phyloP scores from a whole-genome alignment of 1,140 invertebrate species.

The Drosophila kohkoa region DNA sequence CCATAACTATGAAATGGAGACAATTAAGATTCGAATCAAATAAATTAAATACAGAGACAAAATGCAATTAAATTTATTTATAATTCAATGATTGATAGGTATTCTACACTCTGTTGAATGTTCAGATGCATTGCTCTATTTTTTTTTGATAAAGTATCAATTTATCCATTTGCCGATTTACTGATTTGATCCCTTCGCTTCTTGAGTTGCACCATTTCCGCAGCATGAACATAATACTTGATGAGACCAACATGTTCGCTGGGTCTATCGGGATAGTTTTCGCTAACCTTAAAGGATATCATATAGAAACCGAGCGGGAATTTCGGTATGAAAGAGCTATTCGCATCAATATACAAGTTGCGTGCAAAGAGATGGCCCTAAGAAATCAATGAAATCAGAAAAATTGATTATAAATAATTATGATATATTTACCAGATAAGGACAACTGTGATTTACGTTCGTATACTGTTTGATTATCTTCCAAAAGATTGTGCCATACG shows the following conservation, averaged over 20 bases:
- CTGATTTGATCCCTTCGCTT: not conserved
- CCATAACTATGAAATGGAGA: not conserved
- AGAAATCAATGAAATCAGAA: not conserved
- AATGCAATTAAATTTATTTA: not conserved
- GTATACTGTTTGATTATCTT: constrained; percentile 19
- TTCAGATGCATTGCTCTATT: not conserved
- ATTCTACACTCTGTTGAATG: not conserved
- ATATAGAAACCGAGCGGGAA: constrained; percentile 35
- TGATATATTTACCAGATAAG: constrained; percentile 16
- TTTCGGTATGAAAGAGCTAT: constrained; percentile 6
- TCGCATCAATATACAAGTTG: constrained; percentile 1
- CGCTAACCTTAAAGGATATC: not conserved
- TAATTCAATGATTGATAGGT: not conserved
- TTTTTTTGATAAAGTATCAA: not conserved
- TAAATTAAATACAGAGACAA: not conserved
- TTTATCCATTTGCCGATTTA: not conserved
- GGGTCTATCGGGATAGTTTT: constrained; percentile 13
- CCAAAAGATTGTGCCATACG: constrained; percentile 25
- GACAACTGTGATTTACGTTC: constrained; percentile 52
- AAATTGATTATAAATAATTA: not conserved
- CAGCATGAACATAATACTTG: constrained; percentile 33
- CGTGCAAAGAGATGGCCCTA: constrained; percentile 27
- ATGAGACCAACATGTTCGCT: constrained; percentile 7
- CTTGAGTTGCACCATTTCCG: constrained; percentile 20
- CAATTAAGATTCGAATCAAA: constrained; percentile 6